Evolutionary conservation across 2,888 invertebrate species (phyloP).

Genomic region (Athetis lepigone): DNA sequence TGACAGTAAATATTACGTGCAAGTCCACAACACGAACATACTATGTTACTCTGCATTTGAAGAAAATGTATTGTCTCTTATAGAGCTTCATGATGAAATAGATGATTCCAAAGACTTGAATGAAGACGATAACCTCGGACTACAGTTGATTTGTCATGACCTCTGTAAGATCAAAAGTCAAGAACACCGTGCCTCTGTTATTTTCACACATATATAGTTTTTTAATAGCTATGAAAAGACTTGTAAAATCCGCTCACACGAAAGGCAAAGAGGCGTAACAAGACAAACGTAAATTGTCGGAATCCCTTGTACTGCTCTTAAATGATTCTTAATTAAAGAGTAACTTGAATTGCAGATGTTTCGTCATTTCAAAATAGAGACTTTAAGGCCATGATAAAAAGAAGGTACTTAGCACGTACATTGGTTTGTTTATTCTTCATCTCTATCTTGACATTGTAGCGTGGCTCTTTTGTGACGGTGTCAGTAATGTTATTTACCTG

Average conservation of each 20-base stretch:
- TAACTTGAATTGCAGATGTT: constrained; percentile 9
- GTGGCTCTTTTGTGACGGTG: no score
- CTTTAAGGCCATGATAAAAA: no score
- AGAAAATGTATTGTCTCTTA: constrained; percentile 3
- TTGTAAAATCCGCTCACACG: constrained; percentile 41
- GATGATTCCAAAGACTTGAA: constrained; percentile 15
- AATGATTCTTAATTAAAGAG: constrained; percentile 33
- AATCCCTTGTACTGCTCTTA: constrained; percentile 20
- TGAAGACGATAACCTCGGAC: constrained; percentile 3
- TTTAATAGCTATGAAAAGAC: constrained; percentile 30
- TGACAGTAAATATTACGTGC: constrained; percentile 76
- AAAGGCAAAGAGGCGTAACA: constrained; percentile 43
- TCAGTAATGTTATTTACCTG: no score
- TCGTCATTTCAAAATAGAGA: background rate
- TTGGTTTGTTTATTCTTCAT: no score
- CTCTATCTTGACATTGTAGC: no score
- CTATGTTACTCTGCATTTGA: constrained; percentile 10
- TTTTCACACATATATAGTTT: constrained; percentile 33
- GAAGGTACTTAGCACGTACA: no score
- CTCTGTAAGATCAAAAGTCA: constrained; percentile 44
- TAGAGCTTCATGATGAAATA: background rate
- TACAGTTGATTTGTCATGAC: constrained; percentile 33
- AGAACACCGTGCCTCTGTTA: constrained; percentile 25
- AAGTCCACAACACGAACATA: constrained; percentile 30
- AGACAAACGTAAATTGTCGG: constrained; percentile 18